phyloP scores from a whole-genome alignment of 2,113 vertebrate species.

The Ceuthmochares aereus region DNA sequence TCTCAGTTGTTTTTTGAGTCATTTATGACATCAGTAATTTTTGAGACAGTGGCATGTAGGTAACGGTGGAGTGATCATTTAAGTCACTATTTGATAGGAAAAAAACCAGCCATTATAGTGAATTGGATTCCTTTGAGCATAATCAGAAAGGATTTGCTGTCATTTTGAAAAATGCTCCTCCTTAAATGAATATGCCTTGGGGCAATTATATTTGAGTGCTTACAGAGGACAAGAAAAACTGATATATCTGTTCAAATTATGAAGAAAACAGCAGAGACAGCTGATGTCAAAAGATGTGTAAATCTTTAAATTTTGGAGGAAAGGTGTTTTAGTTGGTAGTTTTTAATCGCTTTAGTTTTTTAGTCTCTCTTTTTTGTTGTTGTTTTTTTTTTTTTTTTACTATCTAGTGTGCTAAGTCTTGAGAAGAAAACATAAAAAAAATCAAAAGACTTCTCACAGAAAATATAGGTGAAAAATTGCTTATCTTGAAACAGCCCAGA shows the following conservation, averaged over 20 bases:
- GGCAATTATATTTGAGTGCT: background rate
- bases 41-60: background rate
- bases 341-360: no score
- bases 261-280: background rate
- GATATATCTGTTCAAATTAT: background rate
- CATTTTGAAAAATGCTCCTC: conserved; percentile 23
- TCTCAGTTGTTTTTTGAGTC: background rate
- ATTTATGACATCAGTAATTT: background rate
- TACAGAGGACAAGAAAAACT: background rate
- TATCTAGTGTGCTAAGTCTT: background rate
- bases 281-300: background rate
- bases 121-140: background rate
- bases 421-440: background rate
- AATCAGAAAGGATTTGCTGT: conserved; percentile 48
- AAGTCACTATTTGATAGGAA: background rate
- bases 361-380: background rate
- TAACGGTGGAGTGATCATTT: background rate
- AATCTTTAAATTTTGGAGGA: background rate
- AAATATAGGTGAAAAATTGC: background rate
- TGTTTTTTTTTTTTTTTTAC: background rate
- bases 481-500: background rate
- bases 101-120: background rate
- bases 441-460: background rate
- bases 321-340: background rate
- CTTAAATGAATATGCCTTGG: conserved; percentile 6